Base-by-base conservation (phyloP, 2,797 vertebrate genomes). In the Cynodonichthys magdalenae region DNA sequence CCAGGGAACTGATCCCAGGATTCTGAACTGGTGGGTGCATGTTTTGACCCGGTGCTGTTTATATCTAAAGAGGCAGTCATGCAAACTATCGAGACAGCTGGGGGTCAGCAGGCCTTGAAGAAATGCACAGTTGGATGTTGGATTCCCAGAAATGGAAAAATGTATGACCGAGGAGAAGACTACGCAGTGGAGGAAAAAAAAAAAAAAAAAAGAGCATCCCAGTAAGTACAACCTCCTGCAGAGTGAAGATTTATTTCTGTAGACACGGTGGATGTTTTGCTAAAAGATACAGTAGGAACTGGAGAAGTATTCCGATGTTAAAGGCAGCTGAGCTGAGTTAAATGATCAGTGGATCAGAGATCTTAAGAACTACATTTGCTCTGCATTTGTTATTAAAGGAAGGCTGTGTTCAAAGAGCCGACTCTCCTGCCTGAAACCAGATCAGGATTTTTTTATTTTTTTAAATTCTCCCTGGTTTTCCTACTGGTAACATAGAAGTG, bases 21-120 rank as follows among this genome's bases (percentile, higher is more conserved):
- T 79, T 77, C 59, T 60, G 69, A 75, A 80, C 66, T 53, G 55
- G 65, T 73, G 69, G 65, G 66, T 47, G 65, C 59, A 49, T 62
- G 69, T 74, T 79, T 79, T 71, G 70, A 81, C 68, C 67, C 49
- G 47, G 59, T 65, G 69, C 75, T 76, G 70, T 81, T 79, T 77
- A 74, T 79, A 66, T 83, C 70, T 79, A 74, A 79, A 78, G 68
- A 78, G 63, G 77, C 74, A 84, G 79, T 64, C 82, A 81, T 80
- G 76, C 79, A 67, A 71, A 74, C 75, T 60, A 57, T 69, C 31
- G 53, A 76, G 79, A 79, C 79, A 76, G 74, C 50, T 76, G 77
- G 76, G 76, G 79, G 82, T 81, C 69, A 75, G 59, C 42, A 50
- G 70, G 80, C 71, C 79, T 83, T 79, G 69, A 79, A 81, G 63